Evolutionary conservation across 2,113 vertebrate species (phyloP), one percentile per base, ranked within the genome.

Genomic region (Poecile atricapillus): DNA sequence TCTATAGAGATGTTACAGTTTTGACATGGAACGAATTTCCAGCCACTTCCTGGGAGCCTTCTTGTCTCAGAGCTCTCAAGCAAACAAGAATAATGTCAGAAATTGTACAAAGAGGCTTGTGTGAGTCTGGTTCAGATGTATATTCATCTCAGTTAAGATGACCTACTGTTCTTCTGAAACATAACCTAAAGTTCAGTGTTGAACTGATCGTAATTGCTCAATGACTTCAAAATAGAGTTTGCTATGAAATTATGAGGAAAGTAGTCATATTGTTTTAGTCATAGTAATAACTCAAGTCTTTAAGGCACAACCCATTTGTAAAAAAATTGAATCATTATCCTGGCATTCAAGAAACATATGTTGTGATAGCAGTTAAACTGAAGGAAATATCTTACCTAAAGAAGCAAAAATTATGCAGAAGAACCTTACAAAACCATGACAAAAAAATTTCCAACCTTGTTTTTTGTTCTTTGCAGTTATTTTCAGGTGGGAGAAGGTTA

Each of bases 211-310:
- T 58, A 58, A n/a, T 22, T 91, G 8, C 64, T 81, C 89, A 75
- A 79, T 79, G 39, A 71, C 69, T 91, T 31, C 22, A 92, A 90
- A 86, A 92, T 44, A 67, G 27, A 75, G 2, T 82, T 91, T 75
- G 12, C 12, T 91, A n/a, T 58, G 28, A 92, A 94, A 93, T 95
- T 95, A 89, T 79, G 65, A 84, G 44, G 15, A 78, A 84, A 89
- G 31, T 20, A 87, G 33, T 87, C 53, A 33, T 71, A 79, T 62
- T 94, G n/a, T 83, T 90, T 87, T 69, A 89, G 69, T 94, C 91
- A 82, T 14, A 82, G 37, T 44, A 91, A 82, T 95, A 95, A 81
- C 12, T 89, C 83, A 86, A 43, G 23, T 39, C 14, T 24, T 35
- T 75, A 62, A 87, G 41, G 81, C 41, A 79, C 9, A 83, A 64